Evolutionary conservation across 2,113 vertebrate species (phyloP).

Genomic region (Archilochus colubris): DNA sequence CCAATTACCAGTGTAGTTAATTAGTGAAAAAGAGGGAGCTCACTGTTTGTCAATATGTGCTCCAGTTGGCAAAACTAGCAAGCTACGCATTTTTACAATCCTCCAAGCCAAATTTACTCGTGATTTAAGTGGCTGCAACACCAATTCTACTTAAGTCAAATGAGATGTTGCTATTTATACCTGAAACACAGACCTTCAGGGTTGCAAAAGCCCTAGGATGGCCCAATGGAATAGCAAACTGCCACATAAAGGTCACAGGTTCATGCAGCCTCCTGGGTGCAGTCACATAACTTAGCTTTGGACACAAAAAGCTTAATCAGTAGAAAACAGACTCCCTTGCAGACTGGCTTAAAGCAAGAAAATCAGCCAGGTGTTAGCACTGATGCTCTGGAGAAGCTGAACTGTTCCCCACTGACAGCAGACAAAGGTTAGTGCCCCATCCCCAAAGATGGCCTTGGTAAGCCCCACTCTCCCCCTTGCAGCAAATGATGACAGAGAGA

Average conservation of each 20-base stretch:
- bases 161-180: background rate
- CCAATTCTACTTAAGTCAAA: background rate
- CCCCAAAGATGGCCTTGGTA: constrained; percentile 22
- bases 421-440: constrained; percentile 32
- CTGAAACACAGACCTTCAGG: background rate
- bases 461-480: background rate
- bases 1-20: constrained; percentile 56
- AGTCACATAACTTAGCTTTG: background rate
- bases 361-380: constrained; percentile 29
- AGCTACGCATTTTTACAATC: constrained; percentile 42
- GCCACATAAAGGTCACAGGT: background rate
- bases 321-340: background rate
- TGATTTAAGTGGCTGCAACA: constrained; percentile 42
- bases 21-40: constrained; percentile 50
- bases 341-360: constrained; percentile 42
- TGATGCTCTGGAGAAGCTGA: background rate
- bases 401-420: constrained; percentile 29
- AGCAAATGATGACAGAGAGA: background rate
- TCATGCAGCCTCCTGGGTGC: background rate
- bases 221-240: background rate
- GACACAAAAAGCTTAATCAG: background rate
- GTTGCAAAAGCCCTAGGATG: background rate
- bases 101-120: constrained; percentile 48
- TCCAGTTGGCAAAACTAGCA: constrained; percentile 65
- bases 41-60: constrained; percentile 65